These are phyloP conservation scores for Druceiella hillmani DNA, from an alignment of 2,888 invertebrate genomes.

Conservation along the genomic window DNA sequence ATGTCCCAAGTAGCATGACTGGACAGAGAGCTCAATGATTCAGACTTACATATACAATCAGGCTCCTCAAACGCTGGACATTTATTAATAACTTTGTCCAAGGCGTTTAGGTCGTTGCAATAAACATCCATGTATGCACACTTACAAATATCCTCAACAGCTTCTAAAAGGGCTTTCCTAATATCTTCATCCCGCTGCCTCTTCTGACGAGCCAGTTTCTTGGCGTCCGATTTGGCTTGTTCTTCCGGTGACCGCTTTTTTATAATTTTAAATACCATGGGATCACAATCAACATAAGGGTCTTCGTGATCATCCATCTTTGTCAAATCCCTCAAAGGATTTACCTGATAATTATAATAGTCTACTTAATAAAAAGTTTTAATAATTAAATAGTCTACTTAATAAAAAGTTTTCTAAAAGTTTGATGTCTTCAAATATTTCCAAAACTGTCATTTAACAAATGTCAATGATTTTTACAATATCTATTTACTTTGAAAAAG, in stretches of 20 bases:
- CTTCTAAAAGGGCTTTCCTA: slow-evolving; percentile 43
- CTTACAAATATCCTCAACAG: slow-evolving; percentile 44
- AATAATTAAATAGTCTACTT: too few species aligned
- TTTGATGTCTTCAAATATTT: not conserved
- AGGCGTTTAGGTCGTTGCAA: slow-evolving; percentile 42
- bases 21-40: slow-evolving; percentile 42
- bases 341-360: too few species aligned
- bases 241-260: slow-evolving; percentile 54
- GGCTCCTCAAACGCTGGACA: slow-evolving; percentile 46
- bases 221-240: slow-evolving; percentile 49
- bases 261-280: slow-evolving; percentile 61
- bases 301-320: slow-evolving; percentile 55
- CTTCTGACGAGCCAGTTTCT: slow-evolving; percentile 50
- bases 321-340: slow-evolving; percentile 58
- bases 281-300: slow-evolving; percentile 63
- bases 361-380: too few species aligned
- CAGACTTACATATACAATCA: slow-evolving; percentile 38
- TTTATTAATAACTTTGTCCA: slow-evolving; percentile 42
- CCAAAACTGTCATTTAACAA: not conserved
- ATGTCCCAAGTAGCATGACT: slow-evolving; percentile 64
- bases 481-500: too few species aligned
- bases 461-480: too few species aligned
- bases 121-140: slow-evolving; percentile 49
- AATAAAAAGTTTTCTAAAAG: too few species aligned
- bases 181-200: slow-evolving; percentile 50